These are phyloP conservation scores for Thecophora atra DNA, from an alignment of 2,888 invertebrate genomes.

Conservation along the genomic window DNA sequence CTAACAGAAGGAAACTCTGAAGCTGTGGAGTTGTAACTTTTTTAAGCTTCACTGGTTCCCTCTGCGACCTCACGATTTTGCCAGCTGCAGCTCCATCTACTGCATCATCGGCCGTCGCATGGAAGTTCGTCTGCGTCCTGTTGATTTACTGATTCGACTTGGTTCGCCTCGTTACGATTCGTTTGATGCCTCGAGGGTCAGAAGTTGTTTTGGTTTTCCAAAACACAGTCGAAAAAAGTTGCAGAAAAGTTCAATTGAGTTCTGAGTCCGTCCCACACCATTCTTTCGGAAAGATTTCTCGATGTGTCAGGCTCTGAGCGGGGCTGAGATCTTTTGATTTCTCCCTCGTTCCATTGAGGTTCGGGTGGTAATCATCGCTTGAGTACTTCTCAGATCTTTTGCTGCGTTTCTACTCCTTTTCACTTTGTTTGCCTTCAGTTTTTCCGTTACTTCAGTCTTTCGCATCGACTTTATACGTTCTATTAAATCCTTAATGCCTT, in stretches of 20 bases:
- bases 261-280: neutral
- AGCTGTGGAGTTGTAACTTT: slow-evolving; percentile 2
- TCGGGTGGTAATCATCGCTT: neutral
- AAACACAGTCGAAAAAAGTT: slow-evolving; percentile 1
- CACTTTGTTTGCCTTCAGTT: no score
- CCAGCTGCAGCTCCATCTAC: neutral
- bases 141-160: slow-evolving; percentile 28
- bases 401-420: neutral
- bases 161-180: slow-evolving; percentile 19
- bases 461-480: no score
- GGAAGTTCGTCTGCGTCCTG: slow-evolving; percentile 16
- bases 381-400: neutral
- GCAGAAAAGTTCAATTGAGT: slow-evolving; percentile 28
- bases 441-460: no score
- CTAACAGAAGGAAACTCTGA: slow-evolving; percentile 8
- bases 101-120: no score
- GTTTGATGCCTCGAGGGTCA: slow-evolving; percentile 15
- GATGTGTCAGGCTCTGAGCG: neutral
- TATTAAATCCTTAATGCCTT: no score
- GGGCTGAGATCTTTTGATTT: neutral
- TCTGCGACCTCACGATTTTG: neutral
- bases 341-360: neutral
- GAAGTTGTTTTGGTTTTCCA: slow-evolving; percentile 7
- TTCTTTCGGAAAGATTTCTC: slow-evolving; percentile 8
- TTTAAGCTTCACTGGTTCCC: neutral